Base-by-base conservation (phyloP, 2,888 invertebrate species). In the Herminia tarsipennalis region DNA sequence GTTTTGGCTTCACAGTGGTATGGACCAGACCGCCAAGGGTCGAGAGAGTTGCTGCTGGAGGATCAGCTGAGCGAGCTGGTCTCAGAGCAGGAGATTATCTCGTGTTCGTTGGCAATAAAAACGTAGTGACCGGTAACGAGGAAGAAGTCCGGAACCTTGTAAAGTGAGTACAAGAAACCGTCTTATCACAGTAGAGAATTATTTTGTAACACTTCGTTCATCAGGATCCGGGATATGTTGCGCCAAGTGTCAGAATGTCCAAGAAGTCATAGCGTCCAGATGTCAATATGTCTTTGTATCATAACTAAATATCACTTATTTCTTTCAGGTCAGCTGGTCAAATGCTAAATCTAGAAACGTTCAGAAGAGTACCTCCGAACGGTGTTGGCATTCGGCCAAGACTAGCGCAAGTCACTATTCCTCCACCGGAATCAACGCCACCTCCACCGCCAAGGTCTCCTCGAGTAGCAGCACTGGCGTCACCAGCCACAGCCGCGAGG, bases 21-120 rank as follows among this genome's bases (percentile, higher is more conserved):
- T 97, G 97, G 97, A 97, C 97, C 3, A 94, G 96, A 71, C 97
- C 97, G 0, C 97, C 97, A 2, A 93, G 96, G 13, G 95, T 97
- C 28, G 97, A 97, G 76, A 92, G 97, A 46, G 95, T 97, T 8
- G 97, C 97, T 48, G 94, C 95, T 0, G 95, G 95, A 2, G 92
- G 96, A 8, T 95, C 96, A 3, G 97, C 97, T 0, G 97, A 97
- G 54, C 93, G 94, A n/a, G 95, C 95, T 2, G 97, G 97, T 3
- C 93, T 97, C 6, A 86, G 94, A 54, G 96, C 97, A 1, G 97
- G 97, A 9, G 97, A 97, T 81, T 96, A 96, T 85, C 94, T 97
- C 55, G 96, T 97, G 56, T 97, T 97, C 83, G 96, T 97, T 42
- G 97, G 96, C 60, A 95, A 95, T 76, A 95, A 95, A 78, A 97